Conservation (phyloP, 2,888 invertebrate genomes). For the Alviniconcha strummeri region DNA sequence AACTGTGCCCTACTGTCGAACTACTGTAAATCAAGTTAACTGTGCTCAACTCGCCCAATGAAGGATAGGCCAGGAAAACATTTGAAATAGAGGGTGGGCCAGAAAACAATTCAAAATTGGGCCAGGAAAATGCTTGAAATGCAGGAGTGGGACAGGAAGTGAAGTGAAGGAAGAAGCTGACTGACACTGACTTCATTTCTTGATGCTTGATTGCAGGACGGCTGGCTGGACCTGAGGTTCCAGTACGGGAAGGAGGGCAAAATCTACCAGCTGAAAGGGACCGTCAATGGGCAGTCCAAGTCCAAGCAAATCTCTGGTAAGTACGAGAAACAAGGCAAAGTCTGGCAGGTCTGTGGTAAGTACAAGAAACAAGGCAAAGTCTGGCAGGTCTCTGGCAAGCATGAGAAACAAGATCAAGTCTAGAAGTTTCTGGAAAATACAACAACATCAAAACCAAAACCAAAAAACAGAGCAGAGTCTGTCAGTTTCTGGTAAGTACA, state of each 20-base stretch:
- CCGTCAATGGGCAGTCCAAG: constrained; percentile 20
- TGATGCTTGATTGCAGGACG: constrained; percentile 28
- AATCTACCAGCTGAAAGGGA: constrained; percentile 18
- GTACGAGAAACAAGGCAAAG: not conserved
- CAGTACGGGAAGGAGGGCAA: constrained; percentile 16
- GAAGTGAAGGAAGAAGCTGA: too few species aligned
- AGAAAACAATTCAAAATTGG: not conserved
- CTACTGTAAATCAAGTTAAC: not conserved
- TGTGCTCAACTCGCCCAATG: not conserved
- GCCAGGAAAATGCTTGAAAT: too few species aligned
- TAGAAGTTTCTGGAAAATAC: too few species aligned
- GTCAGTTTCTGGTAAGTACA: too few species aligned
- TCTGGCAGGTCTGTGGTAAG: too few species aligned
- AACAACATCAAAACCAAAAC: too few species aligned
- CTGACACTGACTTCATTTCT: too few species aligned
- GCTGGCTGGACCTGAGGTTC: constrained; percentile 33
- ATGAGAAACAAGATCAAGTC: too few species aligned
- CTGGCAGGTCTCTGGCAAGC: too few species aligned
- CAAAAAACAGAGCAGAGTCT: too few species aligned
- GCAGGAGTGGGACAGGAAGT: too few species aligned
- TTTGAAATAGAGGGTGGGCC: not conserved
- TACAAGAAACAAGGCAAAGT: too few species aligned
- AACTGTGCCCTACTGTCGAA: not conserved
- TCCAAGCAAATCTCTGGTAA: constrained; percentile 19
- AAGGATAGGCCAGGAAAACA: not conserved